Evolutionary conservation across 2,888 invertebrate genomes (phyloP), one percentile per base, ranked within the genome.

Genomic region (Ryuthela nishihirai): DNA sequence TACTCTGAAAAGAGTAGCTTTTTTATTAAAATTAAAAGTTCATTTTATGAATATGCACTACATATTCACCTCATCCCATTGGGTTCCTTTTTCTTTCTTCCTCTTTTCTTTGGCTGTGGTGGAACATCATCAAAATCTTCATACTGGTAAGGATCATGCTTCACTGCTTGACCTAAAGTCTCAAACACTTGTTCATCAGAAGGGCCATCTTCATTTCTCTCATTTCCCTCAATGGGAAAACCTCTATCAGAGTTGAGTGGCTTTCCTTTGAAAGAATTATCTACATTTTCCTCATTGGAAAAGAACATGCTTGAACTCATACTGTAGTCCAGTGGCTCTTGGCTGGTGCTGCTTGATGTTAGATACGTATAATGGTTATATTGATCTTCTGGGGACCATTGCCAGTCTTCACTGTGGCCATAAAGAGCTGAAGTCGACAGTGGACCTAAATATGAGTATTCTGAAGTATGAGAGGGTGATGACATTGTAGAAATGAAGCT

Each of bases 361-460:
- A 59, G 58, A 47, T 59, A 59, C 25, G 58, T 59, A 42, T 59
- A 59, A 35, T 59, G 58, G 53, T 59, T 59, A 53, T 59, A 59
- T 53, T 59, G 53, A 38, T 59, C 52, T 53, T 59, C 58, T 36
- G 58, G 58, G 23, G 58, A 53, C 58, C 58, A 59, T 15, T 52
- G 58, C 58, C 58, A 59, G 25, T 59, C 58, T 47, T 59, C 58
- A 59, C 43, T 53, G 18, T 59, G 52, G 10, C 58, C 58, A 43
- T 59, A 59, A 34, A 59, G 48, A 38, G 52, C 53, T 32, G 58
- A 59, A 41, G 58, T 59, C 32, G 58, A 59, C 43, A 59, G 43
- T 43, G 58, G 58, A 26, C 58, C 58, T 36, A 59, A 46, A 47
- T 59, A 59, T 35, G 58, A 59, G 24, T 59, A 59, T 34, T 59